Base-by-base conservation (phyloP, 2,888 invertebrate species). In the Aspidapion aeneum region DNA sequence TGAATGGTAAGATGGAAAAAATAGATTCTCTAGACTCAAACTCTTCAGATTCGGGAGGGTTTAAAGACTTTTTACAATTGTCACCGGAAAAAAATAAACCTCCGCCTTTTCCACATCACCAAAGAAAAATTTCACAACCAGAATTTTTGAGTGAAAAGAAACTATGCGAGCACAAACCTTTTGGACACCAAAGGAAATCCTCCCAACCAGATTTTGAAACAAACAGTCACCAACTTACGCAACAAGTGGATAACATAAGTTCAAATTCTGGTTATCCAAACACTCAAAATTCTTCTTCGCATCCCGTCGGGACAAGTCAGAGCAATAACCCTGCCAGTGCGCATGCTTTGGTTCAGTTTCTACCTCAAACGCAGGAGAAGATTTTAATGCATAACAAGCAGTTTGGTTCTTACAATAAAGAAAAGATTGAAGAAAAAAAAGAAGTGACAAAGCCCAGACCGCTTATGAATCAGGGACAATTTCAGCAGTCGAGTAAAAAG, bases 21-120 rank as follows among this genome's bases (percentile, higher is more conserved):
- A 74, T 79, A 56, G 80, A 80, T 66, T 80, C 80, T 1, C 68
- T 80, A 21, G 81, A 81, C 68, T 80, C 80, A 1, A 80, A 79
- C 63, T 80, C 80, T 1, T 81, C 81, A 1, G 80, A 80, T 69
- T 81, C 81, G 0, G 81, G 81, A 2, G 81, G 81, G 1, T 81
- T 81, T 69, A 80, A 81, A 64, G 81, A 81, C 67, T 81, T 80
- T 67, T 69, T 80, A 21, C 79, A 79, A 60, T 66, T 77, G 52
- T 62, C 71, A 7, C 67, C 69, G 1, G 72, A 72, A 7, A 69
- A 71, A 51, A 58, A 60, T 20, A 66, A 68, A 22, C 48, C 54
- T 12, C 62, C 65, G 18, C 35, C 56, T 16, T 60, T 64, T 17
- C 66, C 66, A 49, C 68, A 70, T 17, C 78, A 79, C 63, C 77